Evolutionary conservation across 2,888 invertebrate genomes (phyloP).

Genomic region (Lamellibrachia satsuma): DNA sequence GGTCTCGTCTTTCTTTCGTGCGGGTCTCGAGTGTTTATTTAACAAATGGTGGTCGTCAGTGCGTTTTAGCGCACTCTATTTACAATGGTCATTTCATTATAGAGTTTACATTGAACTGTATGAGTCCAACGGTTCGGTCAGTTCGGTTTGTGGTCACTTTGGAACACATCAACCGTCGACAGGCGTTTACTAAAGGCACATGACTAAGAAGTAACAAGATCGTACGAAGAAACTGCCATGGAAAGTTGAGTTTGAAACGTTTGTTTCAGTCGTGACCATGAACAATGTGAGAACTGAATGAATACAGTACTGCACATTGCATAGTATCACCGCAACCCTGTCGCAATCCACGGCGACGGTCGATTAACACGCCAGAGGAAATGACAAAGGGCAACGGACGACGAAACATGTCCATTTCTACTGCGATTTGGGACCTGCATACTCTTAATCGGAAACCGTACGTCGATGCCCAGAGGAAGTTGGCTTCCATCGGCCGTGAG

Average conservation of each 20-base stretch:
- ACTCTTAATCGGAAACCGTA: background rate
- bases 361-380: background rate
- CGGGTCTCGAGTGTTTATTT: background rate
- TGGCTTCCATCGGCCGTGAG: slow-evolving; percentile 6
- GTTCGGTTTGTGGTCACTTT: background rate
- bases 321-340: background rate
- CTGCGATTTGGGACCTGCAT: background rate
- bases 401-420: background rate
- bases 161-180: background rate
- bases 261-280: background rate
- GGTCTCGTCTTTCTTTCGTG: slow-evolving; percentile 4
- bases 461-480: background rate
- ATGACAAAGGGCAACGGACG: background rate
- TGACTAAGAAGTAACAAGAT: background rate
- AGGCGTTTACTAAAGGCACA: background rate
- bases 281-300: background rate
- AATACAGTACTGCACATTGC: background rate
- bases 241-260: background rate
- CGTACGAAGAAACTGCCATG: background rate
- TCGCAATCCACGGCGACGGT: background rate
- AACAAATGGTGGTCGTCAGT: background rate
- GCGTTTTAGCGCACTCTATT: background rate
- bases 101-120: background rate
- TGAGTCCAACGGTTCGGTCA: background rate
- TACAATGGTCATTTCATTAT: background rate